Evolutionary conservation across 2,113 vertebrate species (phyloP).

Genomic region (Salvelinus fontinalis): DNA sequence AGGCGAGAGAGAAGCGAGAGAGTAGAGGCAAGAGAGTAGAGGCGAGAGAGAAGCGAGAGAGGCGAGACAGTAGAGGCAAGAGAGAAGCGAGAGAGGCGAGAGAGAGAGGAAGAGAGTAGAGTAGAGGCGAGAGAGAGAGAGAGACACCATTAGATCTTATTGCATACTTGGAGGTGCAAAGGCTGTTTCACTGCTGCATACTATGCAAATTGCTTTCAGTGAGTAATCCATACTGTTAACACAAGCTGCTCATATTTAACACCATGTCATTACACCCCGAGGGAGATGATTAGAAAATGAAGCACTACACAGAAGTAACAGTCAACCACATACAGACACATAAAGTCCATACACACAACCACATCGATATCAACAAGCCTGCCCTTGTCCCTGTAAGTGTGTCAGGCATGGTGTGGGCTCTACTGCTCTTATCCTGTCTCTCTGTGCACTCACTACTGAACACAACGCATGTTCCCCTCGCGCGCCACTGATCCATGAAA

Average conservation of each 20-base stretch:
- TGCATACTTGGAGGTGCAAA: no score
- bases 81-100: no score
- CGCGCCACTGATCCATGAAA: constrained; percentile 53
- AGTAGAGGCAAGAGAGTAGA: no score
- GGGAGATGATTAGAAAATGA: constrained; percentile 30
- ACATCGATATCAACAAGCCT: neutral
- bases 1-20: no score
- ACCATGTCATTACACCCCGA: constrained; percentile 47
- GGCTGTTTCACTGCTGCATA: no score
- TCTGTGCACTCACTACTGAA: constrained; percentile 31
- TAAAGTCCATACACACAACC: neutral
- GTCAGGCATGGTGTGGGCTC: neutral
- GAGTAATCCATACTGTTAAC: constrained; percentile 48
- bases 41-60: no score
- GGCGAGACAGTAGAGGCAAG: no score
- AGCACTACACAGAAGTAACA: constrained; percentile 21
- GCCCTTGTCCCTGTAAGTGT: neutral
- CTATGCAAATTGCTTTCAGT: constrained; percentile 47
- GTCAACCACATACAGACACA: constrained; percentile 1
- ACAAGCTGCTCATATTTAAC: constrained; percentile 26
- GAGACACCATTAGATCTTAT: no score
- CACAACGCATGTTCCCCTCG: constrained; percentile 31
- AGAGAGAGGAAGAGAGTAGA: no score
- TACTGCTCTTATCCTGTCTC: neutral
- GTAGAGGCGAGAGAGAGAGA: neutral